phyloP scores from a whole-genome alignment of 2,113 vertebrate genomes.

The Pseudolaguvia tuberculata region DNA sequence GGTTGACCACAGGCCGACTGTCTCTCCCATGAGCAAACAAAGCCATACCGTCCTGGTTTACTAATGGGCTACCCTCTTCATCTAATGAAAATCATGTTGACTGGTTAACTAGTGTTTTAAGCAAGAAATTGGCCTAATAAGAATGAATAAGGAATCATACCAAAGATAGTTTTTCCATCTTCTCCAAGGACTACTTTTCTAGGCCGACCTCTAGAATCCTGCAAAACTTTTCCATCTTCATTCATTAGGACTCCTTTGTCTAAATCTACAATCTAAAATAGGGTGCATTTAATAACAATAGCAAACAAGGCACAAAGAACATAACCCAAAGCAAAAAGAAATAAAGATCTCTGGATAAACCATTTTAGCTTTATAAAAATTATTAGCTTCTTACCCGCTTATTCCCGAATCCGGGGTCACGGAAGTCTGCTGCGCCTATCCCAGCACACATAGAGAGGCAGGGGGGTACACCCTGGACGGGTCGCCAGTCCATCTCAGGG shows the following conservation, averaged over 20 bases:
- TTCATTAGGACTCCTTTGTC: slow-evolving; percentile 88
- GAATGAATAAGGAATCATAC: slow-evolving; percentile 63
- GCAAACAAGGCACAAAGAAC: slow-evolving; percentile 26
- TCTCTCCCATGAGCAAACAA: slow-evolving; percentile 89
- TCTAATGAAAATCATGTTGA: slow-evolving; percentile 67
- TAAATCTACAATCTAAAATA: slow-evolving; percentile 83
- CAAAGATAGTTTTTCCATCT: slow-evolving; percentile 90
- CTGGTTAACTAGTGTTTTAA: background rate
- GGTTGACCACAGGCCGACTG: slow-evolving; percentile 83
- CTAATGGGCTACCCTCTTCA: slow-evolving; percentile 82
- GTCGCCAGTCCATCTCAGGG: too few relatives aligned
- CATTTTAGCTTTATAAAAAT: too few relatives aligned
- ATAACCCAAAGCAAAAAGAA: background rate
- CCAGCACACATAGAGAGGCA: too few relatives aligned
- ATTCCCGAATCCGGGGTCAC: too few relatives aligned
- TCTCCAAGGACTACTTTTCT: slow-evolving; percentile 88
- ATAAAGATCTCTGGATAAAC: background rate
- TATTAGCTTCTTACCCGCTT: too few relatives aligned
- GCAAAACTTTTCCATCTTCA: slow-evolving; percentile 83
- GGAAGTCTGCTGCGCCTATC: too few relatives aligned
- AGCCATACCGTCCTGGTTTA: slow-evolving; percentile 88
- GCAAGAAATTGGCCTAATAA: background rate
- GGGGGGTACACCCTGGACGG: too few relatives aligned
- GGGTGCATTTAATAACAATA: slow-evolving; percentile 24
- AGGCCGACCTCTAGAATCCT: slow-evolving; percentile 88